phyloP scores from a whole-genome alignment of 2,888 invertebrate genomes.

The Ectobius pallidus region DNA sequence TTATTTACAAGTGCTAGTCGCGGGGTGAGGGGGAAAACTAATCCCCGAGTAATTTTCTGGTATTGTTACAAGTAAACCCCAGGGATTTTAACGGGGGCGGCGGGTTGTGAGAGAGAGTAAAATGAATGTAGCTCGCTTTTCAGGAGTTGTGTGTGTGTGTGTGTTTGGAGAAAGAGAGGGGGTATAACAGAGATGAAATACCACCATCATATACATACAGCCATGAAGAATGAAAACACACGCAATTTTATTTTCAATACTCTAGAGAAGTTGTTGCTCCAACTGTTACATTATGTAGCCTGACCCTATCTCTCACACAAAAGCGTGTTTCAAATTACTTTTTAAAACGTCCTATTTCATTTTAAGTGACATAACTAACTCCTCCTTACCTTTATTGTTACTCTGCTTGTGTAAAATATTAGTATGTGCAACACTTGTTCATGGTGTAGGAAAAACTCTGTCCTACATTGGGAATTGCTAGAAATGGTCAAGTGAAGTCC shows the following conservation, averaged over 20 bases:
- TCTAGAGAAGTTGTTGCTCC: background rate
- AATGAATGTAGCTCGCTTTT: conserved; percentile 32
- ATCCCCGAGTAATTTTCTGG: conserved; percentile 47
- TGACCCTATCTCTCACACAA: background rate
- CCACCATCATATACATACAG: conserved; percentile 25
- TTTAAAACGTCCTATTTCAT: too few species aligned
- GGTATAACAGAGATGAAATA: conserved; percentile 32
- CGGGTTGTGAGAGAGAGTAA: conserved; percentile 26
- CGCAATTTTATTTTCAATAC: conserved; percentile 27
- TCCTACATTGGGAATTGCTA: too few species aligned
- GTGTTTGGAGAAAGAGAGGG: conserved; percentile 6
- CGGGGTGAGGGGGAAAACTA: conserved; percentile 41
- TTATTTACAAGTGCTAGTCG: conserved; percentile 42
- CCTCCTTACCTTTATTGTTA: too few species aligned
- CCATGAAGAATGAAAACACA: conserved; percentile 21
- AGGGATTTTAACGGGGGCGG: conserved; percentile 35
- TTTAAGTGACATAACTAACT: too few species aligned
- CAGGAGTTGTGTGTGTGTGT: conserved; percentile 10
- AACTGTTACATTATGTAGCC: conserved; percentile 3
- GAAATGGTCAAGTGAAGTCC: too few species aligned
- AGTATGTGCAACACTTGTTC: too few species aligned
- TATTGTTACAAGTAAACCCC: conserved; percentile 46
- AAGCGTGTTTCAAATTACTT: background rate
- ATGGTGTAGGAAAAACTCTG: too few species aligned
- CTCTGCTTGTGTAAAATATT: too few species aligned